Evolutionary conservation across 2,888 invertebrate species (phyloP), one percentile per base, ranked within the genome.

Genomic region (Eledone cirrhosa): DNA sequence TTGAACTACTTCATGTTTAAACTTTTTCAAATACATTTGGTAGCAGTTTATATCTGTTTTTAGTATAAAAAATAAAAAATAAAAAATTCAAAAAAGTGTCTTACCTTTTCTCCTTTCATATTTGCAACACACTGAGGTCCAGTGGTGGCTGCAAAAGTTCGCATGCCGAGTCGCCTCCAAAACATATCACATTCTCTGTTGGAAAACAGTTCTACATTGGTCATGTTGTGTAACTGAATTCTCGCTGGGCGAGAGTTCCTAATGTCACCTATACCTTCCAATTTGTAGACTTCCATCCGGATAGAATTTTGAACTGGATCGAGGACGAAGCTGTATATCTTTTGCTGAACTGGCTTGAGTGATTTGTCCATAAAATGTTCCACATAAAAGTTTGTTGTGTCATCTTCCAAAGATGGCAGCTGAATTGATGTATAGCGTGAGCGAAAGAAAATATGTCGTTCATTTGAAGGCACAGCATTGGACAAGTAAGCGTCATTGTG

Each of bases 131-230:
- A 87, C 22, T 83, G 81, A 13, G 84, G 80, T 74, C 86, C 83
- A 33, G 87, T 87, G 48, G 86, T 81, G 13, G 85, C 87, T 16
- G 85, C 81, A 78, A 86, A 86, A n/a, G 83, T 83, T 47, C 81
- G 83, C 24, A 79, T 65, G 16, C 82, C 82, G 22, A 86, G 79
- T 47, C 84, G 81, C 29, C 85, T 80, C 87, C 87, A 87, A 78
- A 84, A 83, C 86, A 87, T 86, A 74, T 86, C 85, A 80, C 87
- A 87, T 24, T 83, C 83, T 14, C 81, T 79, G 33, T 85, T 81
- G 0, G 86, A 84, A n/a, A 81, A 80, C 69, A 86, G 82, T 79
- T 84, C 84, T 33, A 67, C 78, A 14, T 59, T 76, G 8, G 76
- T 82, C 31, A 85, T 69, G 78, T 83, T 82, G 77, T 80, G 81